phyloP scores from a whole-genome alignment of 2,113 vertebrate genomes.

The Myrmophylax atrothorax region DNA sequence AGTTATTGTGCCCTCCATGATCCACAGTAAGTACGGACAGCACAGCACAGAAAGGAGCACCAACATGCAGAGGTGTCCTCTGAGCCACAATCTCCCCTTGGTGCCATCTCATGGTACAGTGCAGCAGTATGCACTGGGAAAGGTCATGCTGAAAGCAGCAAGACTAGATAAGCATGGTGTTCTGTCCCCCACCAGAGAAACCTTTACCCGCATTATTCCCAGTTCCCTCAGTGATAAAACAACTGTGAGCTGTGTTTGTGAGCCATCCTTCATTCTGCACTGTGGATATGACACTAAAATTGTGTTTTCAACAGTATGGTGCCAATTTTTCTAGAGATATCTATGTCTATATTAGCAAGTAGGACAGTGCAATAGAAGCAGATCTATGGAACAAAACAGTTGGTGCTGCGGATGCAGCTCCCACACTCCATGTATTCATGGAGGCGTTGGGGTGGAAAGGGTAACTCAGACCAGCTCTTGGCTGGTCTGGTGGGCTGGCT shows the following conservation, averaged over 20 bases:
- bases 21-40: not conserved
- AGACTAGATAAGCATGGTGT: not conserved
- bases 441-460: not conserved
- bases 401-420: not conserved
- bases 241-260: not conserved
- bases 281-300: not conserved
- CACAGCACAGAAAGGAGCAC: not conserved
- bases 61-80: not conserved
- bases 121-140: not conserved
- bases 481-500: not conserved
- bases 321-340: not conserved
- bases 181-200: not conserved
- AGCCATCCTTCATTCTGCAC: not conserved
- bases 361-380: not conserved
- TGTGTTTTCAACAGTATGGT: rapidly evolving
- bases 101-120: not conserved
- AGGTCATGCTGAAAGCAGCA: not conserved
- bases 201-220: not conserved
- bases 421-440: not conserved
- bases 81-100: not conserved
- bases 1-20: not conserved
- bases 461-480: not conserved
- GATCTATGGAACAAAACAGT: not conserved
- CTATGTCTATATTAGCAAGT: not conserved
- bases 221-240: not conserved